Percentiles rank a stretch among this genome's conserved stretches.
These are phyloP conservation scores for Zaprionus ghesquierei DNA, from an alignment of 1,140 invertebrate species.

Conservation along the genomic window DNA sequence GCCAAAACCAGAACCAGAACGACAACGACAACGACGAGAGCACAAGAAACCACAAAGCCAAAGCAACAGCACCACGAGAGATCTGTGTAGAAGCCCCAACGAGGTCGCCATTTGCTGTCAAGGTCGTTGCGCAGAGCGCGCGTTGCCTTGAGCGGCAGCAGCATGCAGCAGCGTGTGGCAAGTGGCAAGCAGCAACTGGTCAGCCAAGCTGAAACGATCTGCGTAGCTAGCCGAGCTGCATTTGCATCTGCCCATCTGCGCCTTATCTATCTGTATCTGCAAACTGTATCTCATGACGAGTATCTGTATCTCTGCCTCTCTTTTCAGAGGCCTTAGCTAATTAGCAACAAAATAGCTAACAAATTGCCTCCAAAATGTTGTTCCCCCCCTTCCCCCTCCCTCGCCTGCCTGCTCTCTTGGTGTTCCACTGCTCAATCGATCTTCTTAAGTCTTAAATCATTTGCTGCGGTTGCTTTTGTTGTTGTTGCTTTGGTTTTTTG, in stretches of 20 bases:
- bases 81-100: conserved; percentile 20
- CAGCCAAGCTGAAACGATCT: conserved; percentile 18
- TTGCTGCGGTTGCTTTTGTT: conserved; percentile 11
- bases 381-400: neutral
- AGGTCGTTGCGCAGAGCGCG: conserved; percentile 30
- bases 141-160: conserved; percentile 25
- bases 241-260: neutral
- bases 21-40: conserved; percentile 22
- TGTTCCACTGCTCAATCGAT: conserved; percentile 13
- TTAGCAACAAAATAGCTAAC: conserved; percentile 37
- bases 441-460: conserved; percentile 37
- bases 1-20: conserved; percentile 22
- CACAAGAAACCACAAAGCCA: conserved; percentile 15
- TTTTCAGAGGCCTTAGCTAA: conserved; percentile 32
- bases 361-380: neutral
- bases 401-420: neutral
- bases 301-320: conserved; percentile 1
- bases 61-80: neutral
- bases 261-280: conserved; percentile 4
- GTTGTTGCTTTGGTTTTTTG: neutral
- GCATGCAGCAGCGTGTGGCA: conserved; percentile 13
- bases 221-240: neutral
- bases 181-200: conserved; percentile 7
- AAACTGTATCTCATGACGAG: neutral
- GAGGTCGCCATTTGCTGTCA: conserved; percentile 46